Percentiles rank a stretch among this genome's conserved stretches.
Conservation (phyloP, 2,113 vertebrate species). For the Oreochromis niloticus region DNA sequence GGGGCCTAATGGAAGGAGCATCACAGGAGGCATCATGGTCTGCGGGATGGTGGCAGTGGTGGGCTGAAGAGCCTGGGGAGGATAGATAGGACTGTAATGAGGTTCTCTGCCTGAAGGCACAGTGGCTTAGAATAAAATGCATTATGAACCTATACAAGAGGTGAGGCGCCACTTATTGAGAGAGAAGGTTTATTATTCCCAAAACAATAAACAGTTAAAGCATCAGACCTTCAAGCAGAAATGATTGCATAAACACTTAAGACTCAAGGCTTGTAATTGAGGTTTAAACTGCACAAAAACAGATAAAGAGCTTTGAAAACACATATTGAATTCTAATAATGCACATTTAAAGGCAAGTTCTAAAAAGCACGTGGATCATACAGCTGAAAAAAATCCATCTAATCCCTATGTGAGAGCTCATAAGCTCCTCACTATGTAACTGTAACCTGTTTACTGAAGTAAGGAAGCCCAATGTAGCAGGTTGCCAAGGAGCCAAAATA, state of each 20-base stretch:
- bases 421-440: not conserved
- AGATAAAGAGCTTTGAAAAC: not conserved
- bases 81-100: slow-evolving; percentile 50
- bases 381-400: slow-evolving; percentile 5
- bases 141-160: not conserved
- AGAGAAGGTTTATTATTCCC: not conserved
- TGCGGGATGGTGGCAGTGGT: slow-evolving; percentile 52
- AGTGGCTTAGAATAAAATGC: slow-evolving; percentile 15
- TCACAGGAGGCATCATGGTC: slow-evolving; percentile 11
- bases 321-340: not conserved
- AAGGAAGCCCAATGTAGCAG: not conserved
- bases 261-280: not conserved
- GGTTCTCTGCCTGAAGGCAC: slow-evolving; percentile 44
- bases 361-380: not conserved
- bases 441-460: slow-evolving; percentile 6
- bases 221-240: not conserved
- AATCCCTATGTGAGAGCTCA: slow-evolving; percentile 9
- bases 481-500: slow-evolving; percentile 46
- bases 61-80: slow-evolving; percentile 36
- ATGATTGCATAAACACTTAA: not conserved
- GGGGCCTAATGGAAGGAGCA: slow-evolving; percentile 14
- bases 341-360: slow-evolving; percentile 9
- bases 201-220: not conserved
- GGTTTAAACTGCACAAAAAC: not conserved
- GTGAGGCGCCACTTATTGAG: not conserved